Evolutionary conservation across 2,797 vertebrate genomes (phyloP), one percentile per base, ranked within the genome.

Genomic region (Ambastaia sidthimunki): DNA sequence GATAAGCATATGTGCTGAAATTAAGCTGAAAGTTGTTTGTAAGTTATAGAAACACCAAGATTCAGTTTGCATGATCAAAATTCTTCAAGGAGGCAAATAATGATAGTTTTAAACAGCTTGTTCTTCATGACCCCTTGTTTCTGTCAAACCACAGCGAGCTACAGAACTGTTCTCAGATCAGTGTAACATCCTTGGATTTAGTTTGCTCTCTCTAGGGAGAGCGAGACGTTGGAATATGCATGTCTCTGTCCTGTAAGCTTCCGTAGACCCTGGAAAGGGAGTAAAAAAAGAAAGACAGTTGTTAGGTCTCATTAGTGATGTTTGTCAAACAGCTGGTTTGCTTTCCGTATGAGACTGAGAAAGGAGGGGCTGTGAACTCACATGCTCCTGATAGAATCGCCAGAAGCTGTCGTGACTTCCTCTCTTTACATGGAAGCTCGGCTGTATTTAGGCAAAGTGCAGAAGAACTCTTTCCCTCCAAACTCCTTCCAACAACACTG

Each of bases 321-420:
- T 91, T 90, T 90, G 87, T 88, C 84, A 89, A 91, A 90, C 90
- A 92, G 89, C 89, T 93, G 90, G 91, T 90, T 90, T 87, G 87
- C 86, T 91, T 92, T 90, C 89, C 81, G 82, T 86, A 81, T 60
- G 57, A 82, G 82, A 60, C 18, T 41, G 50, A 66, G 67, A 66
- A 19, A 67, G 47, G 69, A 67, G 66, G 41, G 62, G 79, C 50
- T 16, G 47, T 59, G 19, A 70, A 62, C 59, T 59, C 66, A 54
- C 47, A 71, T n/a, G n/a, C n/a, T n/a, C 55, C 59, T 66, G 66
- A 62, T 76, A 63, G 54, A 70, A 63, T 84, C 82, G 70, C 74
- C 75, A 75, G 34, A 71, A 65, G 71, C 37, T 18, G 23, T 12
- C 72, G 28, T 23, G 25, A 62, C 71, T 73, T 72, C 50, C 78